Evolutionary conservation across 2,888 invertebrate genomes (phyloP).

Genomic region (Syritta pipiens): DNA sequence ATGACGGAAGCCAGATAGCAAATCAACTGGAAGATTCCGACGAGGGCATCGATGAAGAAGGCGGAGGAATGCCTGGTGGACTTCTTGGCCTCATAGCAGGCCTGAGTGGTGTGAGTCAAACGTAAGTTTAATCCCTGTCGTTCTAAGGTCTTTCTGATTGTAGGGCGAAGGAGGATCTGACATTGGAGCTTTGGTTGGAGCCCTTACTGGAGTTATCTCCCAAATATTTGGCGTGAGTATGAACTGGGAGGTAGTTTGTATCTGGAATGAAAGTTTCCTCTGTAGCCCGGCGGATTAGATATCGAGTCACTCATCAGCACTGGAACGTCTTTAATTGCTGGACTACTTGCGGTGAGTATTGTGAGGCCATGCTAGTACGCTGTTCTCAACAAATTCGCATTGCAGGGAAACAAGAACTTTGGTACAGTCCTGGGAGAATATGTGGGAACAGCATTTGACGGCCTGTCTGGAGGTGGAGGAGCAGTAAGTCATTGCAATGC

Average conservation of each 20-base stretch:
- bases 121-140: neutral
- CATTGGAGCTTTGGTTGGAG: slow-evolving; percentile 78
- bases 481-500: slow-evolving; percentile 73
- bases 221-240: slow-evolving; percentile 77
- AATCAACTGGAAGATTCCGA: slow-evolving; percentile 62
- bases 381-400: neutral
- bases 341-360: slow-evolving; percentile 73
- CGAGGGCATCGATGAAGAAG: slow-evolving; percentile 48
- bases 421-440: slow-evolving; percentile 78
- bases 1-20: slow-evolving; percentile 12
- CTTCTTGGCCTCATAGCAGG: slow-evolving; percentile 77
- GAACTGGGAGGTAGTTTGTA: neutral
- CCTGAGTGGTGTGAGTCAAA: slow-evolving; percentile 77
- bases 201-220: slow-evolving; percentile 77
- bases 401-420: slow-evolving; percentile 77
- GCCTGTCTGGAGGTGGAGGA: slow-evolving; percentile 78
- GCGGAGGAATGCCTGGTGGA: slow-evolving; percentile 73
- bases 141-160: neutral
- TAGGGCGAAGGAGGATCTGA: slow-evolving; percentile 79
- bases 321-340: slow-evolving; percentile 76
- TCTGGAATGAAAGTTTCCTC: neutral
- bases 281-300: slow-evolving; percentile 78
- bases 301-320: slow-evolving; percentile 76
- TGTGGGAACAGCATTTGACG: slow-evolving; percentile 78
- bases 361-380: neutral